These are phyloP conservation scores for Mamestra brassicae DNA, from an alignment of 2,888 invertebrate species.

Conservation along the genomic window DNA sequence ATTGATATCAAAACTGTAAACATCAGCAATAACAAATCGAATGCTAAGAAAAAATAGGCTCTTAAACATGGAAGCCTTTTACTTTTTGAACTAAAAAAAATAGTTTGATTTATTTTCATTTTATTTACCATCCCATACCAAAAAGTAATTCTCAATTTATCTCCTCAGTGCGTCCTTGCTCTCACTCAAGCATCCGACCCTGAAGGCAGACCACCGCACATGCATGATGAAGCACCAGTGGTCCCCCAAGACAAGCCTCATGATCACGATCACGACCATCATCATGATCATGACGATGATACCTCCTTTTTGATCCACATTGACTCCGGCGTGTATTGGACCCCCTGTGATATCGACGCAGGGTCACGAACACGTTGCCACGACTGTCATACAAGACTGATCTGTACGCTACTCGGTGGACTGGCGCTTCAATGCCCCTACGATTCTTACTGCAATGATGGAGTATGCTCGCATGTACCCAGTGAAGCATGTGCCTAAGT, in stretches of 20 bases:
- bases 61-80: neutral
- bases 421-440: constrained; percentile 15
- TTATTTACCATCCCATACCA: neutral
- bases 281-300: neutral
- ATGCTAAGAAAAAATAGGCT: neutral
- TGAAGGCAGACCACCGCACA: neutral
- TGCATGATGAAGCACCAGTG: neutral
- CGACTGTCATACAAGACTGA: constrained; percentile 22
- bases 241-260: neutral
- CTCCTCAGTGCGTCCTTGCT: constrained; percentile 23
- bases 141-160: neutral
- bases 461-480: constrained; percentile 13
- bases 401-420: constrained; percentile 38
- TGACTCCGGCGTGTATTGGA: constrained; percentile 9
- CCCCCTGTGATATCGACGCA: constrained; percentile 11
- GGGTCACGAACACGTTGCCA: constrained; percentile 17
- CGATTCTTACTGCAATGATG: constrained; percentile 27
- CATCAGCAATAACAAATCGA: neutral
- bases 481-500: constrained; percentile 7
- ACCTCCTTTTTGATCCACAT: neutral
- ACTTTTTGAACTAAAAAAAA: too few relatives aligned
- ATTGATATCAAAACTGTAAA: neutral
- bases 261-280: neutral
- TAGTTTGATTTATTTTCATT: too few relatives aligned
- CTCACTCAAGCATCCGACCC: neutral